A percentile compares a stretch with the other conserved stretches of the same genome.
These are phyloP conservation scores for Neotragus moschatus DNA, from an alignment of 2,113 vertebrate genomes.

Conservation along the genomic window DNA sequence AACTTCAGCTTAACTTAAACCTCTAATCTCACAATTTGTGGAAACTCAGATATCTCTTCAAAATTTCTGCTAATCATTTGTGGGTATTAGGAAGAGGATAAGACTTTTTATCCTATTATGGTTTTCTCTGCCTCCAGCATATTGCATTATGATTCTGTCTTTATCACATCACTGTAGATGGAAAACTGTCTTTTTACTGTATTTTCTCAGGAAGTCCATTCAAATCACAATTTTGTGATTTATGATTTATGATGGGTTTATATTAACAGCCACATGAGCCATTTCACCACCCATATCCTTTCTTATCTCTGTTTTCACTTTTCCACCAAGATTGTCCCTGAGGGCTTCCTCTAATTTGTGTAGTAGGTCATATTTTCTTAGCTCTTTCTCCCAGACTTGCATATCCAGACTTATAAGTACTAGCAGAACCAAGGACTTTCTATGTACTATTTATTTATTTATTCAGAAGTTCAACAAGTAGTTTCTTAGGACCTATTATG, in stretches of 20 bases:
- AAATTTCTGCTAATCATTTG: neutral
- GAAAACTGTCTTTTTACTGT: neutral
- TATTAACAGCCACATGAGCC: neutral
- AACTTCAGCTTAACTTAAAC: neutral
- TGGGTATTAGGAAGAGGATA: neutral
- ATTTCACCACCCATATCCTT: neutral
- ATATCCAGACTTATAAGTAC: neutral
- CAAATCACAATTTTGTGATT: neutral
- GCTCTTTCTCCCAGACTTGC: neutral
- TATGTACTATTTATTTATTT: neutral
- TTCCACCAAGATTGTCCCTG: neutral
- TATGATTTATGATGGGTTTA: neutral
- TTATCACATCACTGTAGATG: neutral
- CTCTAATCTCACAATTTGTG: neutral
- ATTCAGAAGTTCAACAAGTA: neutral
- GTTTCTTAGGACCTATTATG: neutral
- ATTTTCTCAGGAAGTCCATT: neutral
- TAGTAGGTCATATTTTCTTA: neutral
- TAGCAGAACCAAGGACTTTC: neutral
- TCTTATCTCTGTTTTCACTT: neutral
- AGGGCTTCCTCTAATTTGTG: neutral
- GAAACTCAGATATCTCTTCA: neutral
- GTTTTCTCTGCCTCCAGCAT: neutral
- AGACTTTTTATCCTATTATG: neutral
- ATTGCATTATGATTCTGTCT: neutral